Conservation (phyloP, 2,797 vertebrate species). For the Pelobates cultripes region DNA sequence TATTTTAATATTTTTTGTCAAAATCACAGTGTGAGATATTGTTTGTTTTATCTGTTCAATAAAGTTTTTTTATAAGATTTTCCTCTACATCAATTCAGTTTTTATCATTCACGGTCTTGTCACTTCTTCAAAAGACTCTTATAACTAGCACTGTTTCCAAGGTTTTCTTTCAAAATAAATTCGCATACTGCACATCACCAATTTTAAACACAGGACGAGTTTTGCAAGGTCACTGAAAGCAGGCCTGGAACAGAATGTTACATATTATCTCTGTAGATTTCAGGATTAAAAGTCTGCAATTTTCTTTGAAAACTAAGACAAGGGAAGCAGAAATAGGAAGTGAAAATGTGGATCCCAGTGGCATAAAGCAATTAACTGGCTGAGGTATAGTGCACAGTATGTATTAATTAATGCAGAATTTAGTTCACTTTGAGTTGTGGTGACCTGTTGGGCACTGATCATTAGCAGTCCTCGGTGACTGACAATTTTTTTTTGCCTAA, state of each 20-base stretch:
- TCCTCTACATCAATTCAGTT: background rate
- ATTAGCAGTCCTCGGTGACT: slow-evolving; percentile 22
- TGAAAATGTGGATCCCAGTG: slow-evolving; percentile 15
- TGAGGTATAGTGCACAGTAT: slow-evolving; percentile 9
- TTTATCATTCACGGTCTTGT: background rate
- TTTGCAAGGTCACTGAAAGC: slow-evolving; percentile 22
- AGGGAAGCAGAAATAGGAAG: background rate
- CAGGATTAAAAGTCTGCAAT: slow-evolving; percentile 26
- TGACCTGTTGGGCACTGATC: slow-evolving; percentile 22
- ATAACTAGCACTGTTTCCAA: background rate
- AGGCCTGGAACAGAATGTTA: background rate
- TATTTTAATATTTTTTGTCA: slow-evolving; percentile 5
- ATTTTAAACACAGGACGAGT: slow-evolving; percentile 6
- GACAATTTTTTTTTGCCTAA: background rate
- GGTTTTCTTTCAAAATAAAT: slow-evolving; percentile 1
- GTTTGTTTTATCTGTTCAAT: slow-evolving; percentile 2
- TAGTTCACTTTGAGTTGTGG: slow-evolving; percentile 1
- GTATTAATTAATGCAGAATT: slow-evolving; percentile 14
- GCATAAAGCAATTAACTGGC: slow-evolving; percentile 27
- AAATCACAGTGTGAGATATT: background rate
- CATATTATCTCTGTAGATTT: slow-evolving; percentile 9
- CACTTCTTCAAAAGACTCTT: background rate
- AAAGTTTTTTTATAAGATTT: background rate
- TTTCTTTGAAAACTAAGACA: slow-evolving; percentile 11
- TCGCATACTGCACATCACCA: background rate